Evolutionary conservation across 2,113 vertebrate genomes (phyloP), one percentile per base, ranked within the genome.

Genomic region (Oryzias curvinotus): DNA sequence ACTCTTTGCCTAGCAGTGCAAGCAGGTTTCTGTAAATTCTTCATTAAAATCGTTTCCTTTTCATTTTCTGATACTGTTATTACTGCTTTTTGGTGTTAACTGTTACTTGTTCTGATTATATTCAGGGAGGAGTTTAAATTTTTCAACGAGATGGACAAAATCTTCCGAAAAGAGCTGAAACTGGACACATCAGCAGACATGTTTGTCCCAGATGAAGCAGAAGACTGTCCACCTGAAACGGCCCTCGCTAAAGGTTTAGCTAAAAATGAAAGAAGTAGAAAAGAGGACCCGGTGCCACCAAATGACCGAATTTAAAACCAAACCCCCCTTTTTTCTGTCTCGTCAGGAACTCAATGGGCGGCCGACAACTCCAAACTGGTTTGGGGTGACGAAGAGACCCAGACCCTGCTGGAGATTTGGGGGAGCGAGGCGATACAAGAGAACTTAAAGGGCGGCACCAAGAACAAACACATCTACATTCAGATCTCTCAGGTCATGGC

Each of bases 391-490:
- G 49, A 68, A 14, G 90, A 91, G 80, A 91, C 90, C 0, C 52
- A 86, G 61, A 64, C 83, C 30, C 87, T 91, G 7, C 79, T 91
- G 65, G 71, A 84, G 16, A 67, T 91, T 8, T 91, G 90, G 90
- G 88, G 89, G 5, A 89, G 85, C 8, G 78, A 88, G 17, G 78
- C 73, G 5, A 75, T 91, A 52, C 90, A 91, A 80, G 77, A 86
- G 65, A 87, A 72, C 49, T 21, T 91, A 68, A 90, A 84, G 73
- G 51, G 87, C 66, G 84, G 78, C 55, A 83, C 85, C 48, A 91
- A 89, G 71, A 90, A 88, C 85, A 90, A 80, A 75, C 87, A 86
- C 66, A 81, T 90, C 68, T 91, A 87, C 65, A 60, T 80, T 50
- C 87, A 89, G 78, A 85, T 91, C 51, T 85, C 90, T 12, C 75